Evolutionary conservation across 2,888 invertebrate genomes (phyloP).

Genomic region (Odontomyia ornata): DNA sequence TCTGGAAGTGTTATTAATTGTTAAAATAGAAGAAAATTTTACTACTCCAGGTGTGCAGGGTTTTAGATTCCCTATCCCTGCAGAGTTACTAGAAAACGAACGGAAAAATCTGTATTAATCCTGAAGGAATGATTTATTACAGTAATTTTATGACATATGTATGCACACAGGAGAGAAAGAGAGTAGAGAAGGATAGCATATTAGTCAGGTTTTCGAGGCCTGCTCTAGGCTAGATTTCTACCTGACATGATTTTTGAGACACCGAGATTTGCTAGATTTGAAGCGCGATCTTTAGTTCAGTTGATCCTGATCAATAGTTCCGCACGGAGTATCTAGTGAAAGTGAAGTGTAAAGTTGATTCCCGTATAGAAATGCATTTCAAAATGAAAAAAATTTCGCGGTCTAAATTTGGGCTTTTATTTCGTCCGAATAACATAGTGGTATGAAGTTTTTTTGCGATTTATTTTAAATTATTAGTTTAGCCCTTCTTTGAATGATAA

Average conservation of each 20-base stretch:
- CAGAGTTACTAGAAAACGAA: background rate
- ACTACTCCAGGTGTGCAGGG: background rate
- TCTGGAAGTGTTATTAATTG: background rate
- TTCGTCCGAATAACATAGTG: slow-evolving; percentile 6
- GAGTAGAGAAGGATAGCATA: background rate
- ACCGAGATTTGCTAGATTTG: background rate
- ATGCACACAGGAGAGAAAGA: background rate
- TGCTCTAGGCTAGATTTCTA: background rate
- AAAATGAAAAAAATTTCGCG: background rate
- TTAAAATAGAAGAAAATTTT: background rate
- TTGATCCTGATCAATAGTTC: background rate
- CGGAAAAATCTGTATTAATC: background rate
- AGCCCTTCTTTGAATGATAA: no score
- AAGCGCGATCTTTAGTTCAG: background rate
- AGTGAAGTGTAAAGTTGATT: background rate
- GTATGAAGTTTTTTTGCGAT: background rate
- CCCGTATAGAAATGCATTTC: background rate
- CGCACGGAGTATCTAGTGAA: background rate
- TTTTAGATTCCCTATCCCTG: background rate
- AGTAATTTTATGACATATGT: background rate
- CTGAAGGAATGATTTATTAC: background rate
- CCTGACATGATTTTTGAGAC: background rate
- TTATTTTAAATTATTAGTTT: background rate
- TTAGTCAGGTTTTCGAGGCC: background rate
- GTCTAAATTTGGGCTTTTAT: background rate